Evolutionary conservation across 2,797 vertebrate species (phyloP), one percentile per base, ranked within the genome.

Genomic region (Setipinna tenuifilis): DNA sequence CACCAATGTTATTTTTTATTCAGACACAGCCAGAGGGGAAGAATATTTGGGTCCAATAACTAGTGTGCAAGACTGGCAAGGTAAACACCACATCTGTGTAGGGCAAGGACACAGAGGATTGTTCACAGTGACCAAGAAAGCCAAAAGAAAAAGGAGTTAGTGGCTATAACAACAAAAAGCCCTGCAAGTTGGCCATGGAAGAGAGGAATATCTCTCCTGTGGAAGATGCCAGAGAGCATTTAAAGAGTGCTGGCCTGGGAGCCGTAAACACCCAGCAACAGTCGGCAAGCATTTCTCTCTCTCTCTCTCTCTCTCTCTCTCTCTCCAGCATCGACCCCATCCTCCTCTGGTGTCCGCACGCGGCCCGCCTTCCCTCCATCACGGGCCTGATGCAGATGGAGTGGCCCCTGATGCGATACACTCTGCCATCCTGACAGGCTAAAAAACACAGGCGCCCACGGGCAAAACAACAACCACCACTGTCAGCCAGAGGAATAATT

Each of bases 221-320:
- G 71, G 17, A 16, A 78, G 35, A 78, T 78, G 71, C 71, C 71
- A 78, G 14, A 78, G 31, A 78, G 71, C 71, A 78, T 78, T 78
- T 78, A 5, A 21, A 19, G 16, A 78, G 71, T 19, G 6, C 1
- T 17, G 35, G 71, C 31, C 31, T 41, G 71, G 3, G 35, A 78
- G 35, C 31, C 31, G 17, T 19, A 41, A 78, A 78, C 16, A 21
- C 35, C 28, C 16, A 78, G 68, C 31, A 78, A 54, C 50, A 54
- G 50, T 54, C 50, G 12, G 7, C 50, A 54, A 54, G 50, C 50
- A 54, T 54, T 54, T 54, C 50, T 41, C 35, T 41, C n/a, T n/a
- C n/a, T n/a, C n/a, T n/a, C 46, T 48, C 46, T 48, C 46, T 48
- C 46, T 48, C 46, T 10, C 46, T 10, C 46, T 4, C 46, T 48